Conservation (phyloP, 1,140 invertebrate genomes). For the Cherax destructor region DNA sequence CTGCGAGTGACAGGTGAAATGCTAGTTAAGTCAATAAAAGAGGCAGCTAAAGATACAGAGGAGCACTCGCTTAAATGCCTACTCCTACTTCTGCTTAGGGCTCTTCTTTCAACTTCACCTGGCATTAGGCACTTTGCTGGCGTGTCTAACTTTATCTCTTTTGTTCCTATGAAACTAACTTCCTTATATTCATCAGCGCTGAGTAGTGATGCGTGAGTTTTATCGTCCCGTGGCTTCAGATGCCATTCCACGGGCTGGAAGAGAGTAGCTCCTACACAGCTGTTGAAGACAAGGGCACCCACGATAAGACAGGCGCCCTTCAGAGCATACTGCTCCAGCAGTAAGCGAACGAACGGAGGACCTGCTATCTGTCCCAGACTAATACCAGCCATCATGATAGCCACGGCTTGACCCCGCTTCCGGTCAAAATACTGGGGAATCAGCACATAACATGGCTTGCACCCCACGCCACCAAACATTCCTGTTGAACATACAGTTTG, state of each 20-base stretch:
- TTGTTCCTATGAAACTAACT: background rate
- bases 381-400: conserved; percentile 9
- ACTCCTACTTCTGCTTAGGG: background rate
- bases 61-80: background rate
- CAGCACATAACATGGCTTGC: conserved; percentile 18
- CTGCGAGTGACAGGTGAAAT: background rate
- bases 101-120: background rate
- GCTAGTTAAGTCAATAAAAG: conserved; percentile 19
- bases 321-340: conserved; percentile 14
- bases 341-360: background rate
- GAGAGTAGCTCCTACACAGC: conserved; percentile 2
- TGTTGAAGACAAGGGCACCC: conserved; percentile 3
- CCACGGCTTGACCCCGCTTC: conserved; percentile 7
- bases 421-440: conserved; percentile 2
- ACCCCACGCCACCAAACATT: conserved; percentile 8
- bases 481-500: background rate
- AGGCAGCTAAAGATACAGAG: background rate
- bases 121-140: background rate
- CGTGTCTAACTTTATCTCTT: no score
- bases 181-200: background rate
- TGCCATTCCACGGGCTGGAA: conserved; percentile 49
- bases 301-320: conserved; percentile 1
- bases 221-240: background rate
- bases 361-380: conserved; percentile 2
- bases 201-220: background rate